Conservation (phyloP, 2,113 vertebrate genomes). For the Steatornis caripensis region DNA sequence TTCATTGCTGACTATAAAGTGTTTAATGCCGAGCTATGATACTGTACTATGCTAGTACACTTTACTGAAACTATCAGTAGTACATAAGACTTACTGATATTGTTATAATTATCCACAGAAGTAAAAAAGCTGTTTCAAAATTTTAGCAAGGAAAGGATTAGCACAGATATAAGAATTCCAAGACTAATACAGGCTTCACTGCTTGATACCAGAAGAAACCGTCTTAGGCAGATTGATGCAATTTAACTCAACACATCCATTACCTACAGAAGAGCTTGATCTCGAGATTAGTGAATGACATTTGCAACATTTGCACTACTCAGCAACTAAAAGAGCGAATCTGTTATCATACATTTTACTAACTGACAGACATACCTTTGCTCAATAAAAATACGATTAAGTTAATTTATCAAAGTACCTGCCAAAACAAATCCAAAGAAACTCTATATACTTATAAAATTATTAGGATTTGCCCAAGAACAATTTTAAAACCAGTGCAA, state of each 20-base stretch:
- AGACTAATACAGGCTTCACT: not conserved
- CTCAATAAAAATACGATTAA: not conserved
- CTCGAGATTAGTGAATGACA: not conserved
- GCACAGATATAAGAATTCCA: not conserved
- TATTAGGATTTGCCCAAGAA: not conserved
- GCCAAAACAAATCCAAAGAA: not conserved
- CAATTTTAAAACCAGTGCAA: not conserved
- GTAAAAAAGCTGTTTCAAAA: not conserved
- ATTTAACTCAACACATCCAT: slow-evolving; percentile 13
- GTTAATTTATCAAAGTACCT: not conserved
- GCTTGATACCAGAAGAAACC: not conserved
- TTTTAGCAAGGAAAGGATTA: not conserved
- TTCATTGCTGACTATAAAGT: not conserved
- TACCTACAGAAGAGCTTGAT: slow-evolving; percentile 22
- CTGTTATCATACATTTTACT: not conserved
- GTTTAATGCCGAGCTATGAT: not conserved
- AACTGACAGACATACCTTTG: not conserved
- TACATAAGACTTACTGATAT: not conserved
- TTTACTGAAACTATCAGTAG: not conserved
- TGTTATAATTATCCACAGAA: not conserved
- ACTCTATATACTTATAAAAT: not conserved
- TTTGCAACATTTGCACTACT: slow-evolving; percentile 1
- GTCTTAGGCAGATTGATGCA: slow-evolving; percentile 15
- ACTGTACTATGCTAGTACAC: not conserved
- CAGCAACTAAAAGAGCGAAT: not conserved